Percentiles rank a stretch among this genome's conserved stretches.
phyloP scores from a whole-genome alignment of 1,140 invertebrate species.

The Venustaconcha ellipsiformis region DNA sequence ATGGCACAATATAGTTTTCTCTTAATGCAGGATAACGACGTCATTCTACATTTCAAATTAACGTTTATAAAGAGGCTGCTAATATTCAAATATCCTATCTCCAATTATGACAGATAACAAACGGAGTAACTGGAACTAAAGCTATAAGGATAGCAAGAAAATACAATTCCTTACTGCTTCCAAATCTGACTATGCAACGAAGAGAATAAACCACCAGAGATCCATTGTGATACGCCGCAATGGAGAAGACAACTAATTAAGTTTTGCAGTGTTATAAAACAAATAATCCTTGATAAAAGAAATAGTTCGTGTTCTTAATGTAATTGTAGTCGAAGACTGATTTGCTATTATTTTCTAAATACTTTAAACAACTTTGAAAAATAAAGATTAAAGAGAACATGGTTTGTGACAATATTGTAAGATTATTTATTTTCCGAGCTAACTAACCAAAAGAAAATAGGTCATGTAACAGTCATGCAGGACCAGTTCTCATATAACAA shows the following conservation, averaged over 20 bases:
- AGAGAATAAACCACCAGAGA: too few species aligned
- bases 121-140: not conserved
- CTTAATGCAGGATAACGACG: not conserved
- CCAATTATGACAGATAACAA: not conserved
- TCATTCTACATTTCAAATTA: not conserved
- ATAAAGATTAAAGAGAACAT: not conserved
- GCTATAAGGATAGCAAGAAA: not conserved
- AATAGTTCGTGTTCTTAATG: too few species aligned
- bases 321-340: not conserved
- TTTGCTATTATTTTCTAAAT: conserved; percentile 3
- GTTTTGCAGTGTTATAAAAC: too few species aligned
- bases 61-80: not conserved
- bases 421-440: conserved; percentile 34
- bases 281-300: too few species aligned
- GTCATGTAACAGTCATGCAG: conserved; percentile 24
- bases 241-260: too few species aligned
- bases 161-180: too few species aligned
- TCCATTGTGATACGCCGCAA: too few species aligned
- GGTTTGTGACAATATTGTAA: conserved; percentile 17
- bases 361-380: conserved; percentile 4
- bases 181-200: too few species aligned
- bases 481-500: conserved; percentile 11
- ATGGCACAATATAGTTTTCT: not conserved
- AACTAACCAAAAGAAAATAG: conserved; percentile 20
- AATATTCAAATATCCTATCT: not conserved